Evolutionary conservation across 2,113 vertebrate species (phyloP).

Genomic region (Pimephales promelas): DNA sequence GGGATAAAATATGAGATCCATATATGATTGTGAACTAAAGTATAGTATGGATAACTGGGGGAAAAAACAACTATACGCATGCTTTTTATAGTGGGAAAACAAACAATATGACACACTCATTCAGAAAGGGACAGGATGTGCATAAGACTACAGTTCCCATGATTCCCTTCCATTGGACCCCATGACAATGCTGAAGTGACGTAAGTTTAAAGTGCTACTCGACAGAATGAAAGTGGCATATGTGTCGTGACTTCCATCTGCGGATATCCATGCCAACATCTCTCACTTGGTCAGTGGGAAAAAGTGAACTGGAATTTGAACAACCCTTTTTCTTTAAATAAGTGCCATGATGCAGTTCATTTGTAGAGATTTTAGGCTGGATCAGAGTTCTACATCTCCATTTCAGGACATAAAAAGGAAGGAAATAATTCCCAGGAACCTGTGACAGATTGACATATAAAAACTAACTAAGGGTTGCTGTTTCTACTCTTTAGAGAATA

Average conservation of each 20-base stretch:
- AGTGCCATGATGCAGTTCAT: slow-evolving; percentile 55
- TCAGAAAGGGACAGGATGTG: slow-evolving; percentile 45
- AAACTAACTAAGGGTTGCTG: slow-evolving; percentile 60
- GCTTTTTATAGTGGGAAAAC: slow-evolving; percentile 8
- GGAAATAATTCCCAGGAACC: slow-evolving; percentile 15
- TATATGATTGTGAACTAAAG: slow-evolving; percentile 28
- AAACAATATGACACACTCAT: slow-evolving; percentile 15
- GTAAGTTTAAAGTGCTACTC: slow-evolving; percentile 62
- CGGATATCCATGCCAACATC: slow-evolving; percentile 38
- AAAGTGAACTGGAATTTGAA: slow-evolving; percentile 31
- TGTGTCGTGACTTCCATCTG: slow-evolving; percentile 42
- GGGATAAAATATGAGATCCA: slow-evolving; percentile 33
- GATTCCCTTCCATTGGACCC: slow-evolving; percentile 53
- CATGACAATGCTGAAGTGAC: slow-evolving; percentile 55
- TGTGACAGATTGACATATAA: slow-evolving; percentile 62
- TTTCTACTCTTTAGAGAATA: slow-evolving; percentile 81
- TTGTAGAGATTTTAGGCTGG: slow-evolving; percentile 51
- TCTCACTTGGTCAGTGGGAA: slow-evolving; percentile 45
- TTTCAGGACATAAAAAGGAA: slow-evolving; percentile 31
- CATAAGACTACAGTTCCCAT: slow-evolving; percentile 58
- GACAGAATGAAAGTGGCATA: slow-evolving; percentile 47
- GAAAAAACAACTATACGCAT: slow-evolving; percentile 15
- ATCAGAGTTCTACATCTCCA: slow-evolving; percentile 49
- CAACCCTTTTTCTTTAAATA: slow-evolving; percentile 27
- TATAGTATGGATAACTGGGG: slow-evolving; percentile 32